Evolutionary conservation across 2,888 invertebrate genomes (phyloP).

Genomic region (Ctenicera cuprea): DNA sequence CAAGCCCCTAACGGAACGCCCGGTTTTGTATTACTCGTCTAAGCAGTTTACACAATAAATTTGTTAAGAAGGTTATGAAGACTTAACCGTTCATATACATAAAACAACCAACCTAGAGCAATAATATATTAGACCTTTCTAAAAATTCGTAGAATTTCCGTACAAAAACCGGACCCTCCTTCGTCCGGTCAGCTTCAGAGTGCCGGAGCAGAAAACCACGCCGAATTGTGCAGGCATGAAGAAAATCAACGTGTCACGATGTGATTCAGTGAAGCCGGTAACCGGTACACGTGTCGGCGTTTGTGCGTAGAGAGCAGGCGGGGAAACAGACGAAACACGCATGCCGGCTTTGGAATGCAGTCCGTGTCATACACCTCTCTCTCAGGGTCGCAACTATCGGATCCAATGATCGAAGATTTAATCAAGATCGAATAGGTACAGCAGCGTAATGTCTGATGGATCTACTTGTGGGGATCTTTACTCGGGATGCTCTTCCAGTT

Average conservation of each 20-base stretch:
- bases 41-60: neutral
- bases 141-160: conserved; percentile 44
- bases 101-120: neutral
- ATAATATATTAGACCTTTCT: neutral
- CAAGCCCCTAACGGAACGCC: conserved; percentile 18
- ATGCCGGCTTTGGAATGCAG: conserved; percentile 57
- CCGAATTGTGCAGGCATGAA: conserved; percentile 50
- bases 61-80: neutral
- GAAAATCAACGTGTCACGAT: conserved; percentile 56
- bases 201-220: conserved; percentile 37
- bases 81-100: neutral
- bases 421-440: conserved; percentile 28
- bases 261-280: conserved; percentile 49
- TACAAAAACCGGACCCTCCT: conserved; percentile 29
- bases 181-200: conserved; percentile 24
- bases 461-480: neutral
- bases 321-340: conserved; percentile 51
- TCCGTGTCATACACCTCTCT: conserved; percentile 53
- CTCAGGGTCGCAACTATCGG: conserved; percentile 40
- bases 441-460: neutral
- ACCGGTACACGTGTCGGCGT: conserved; percentile 57
- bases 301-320: conserved; percentile 50
- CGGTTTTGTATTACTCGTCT: conserved; percentile 12
- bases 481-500: too few relatives aligned
- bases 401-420: conserved; percentile 45